These are phyloP conservation scores for Hyposmocoma kahamanoa DNA, from an alignment of 1,140 invertebrate species.

Conservation along the genomic window DNA sequence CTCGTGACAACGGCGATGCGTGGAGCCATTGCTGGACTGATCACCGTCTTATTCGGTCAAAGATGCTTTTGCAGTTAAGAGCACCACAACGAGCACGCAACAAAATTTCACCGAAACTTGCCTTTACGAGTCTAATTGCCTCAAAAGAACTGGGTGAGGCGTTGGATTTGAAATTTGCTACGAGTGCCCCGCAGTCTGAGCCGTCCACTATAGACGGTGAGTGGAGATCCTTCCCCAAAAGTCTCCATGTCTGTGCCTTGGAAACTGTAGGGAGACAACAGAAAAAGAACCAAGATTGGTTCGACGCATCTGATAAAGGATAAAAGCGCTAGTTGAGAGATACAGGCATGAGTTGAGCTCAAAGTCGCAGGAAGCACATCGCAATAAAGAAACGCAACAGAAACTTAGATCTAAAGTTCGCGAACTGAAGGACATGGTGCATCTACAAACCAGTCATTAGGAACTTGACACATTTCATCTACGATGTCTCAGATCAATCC, in stretches of 20 bases:
- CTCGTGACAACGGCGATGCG: not conserved
- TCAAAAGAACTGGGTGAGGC: no score
- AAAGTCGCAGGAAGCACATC: no score
- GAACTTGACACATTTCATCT: no score
- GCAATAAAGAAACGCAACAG: no score
- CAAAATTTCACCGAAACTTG: conserved; percentile 12
- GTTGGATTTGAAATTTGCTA: no score
- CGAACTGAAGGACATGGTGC: no score
- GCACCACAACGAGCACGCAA: conserved; percentile 9
- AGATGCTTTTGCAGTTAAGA: conserved; percentile 12
- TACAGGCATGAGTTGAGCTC: no score
- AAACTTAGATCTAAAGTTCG: no score
- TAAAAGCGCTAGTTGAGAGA: conserved; percentile 8
- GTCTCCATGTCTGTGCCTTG: not conserved
- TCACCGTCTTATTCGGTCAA: conserved; percentile 16
- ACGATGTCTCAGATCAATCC: no score
- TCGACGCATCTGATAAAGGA: conserved; percentile 14
- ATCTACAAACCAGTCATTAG: no score
- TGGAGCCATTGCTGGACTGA: conserved; percentile 2
- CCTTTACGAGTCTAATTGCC: conserved; percentile 10
- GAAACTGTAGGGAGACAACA: not conserved
- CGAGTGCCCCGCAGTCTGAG: no score
- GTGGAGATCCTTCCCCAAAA: not conserved
- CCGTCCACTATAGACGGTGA: not conserved
- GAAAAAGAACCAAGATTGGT: not conserved